Base-by-base conservation (phyloP, 2,888 invertebrate genomes). In the Spatulosminthurus flaviceps region DNA sequence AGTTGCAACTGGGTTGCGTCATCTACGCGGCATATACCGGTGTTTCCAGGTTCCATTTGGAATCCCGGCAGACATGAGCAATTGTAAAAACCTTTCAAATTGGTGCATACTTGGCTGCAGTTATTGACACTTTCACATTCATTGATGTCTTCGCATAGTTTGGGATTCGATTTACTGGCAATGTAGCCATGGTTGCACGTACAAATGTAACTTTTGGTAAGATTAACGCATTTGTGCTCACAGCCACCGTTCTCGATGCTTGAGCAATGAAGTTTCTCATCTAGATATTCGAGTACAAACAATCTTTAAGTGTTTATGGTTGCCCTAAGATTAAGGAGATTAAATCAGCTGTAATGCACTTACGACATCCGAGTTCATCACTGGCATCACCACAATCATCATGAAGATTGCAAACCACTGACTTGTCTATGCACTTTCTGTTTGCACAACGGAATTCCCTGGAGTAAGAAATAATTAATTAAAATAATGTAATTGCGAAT, bases 21-120 rank as follows among this genome's bases (percentile, higher is more conserved):
- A 11, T 90, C 88, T 0, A 92, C 92, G 83, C 92, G 93, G 87
- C 96, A 96, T 1, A 95, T 94, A 0, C 96, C 96, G 2, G 94
- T 94, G 81, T 92, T 88, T 66, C 90, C 91, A 86, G 95, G 94
- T 0, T 93, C 91, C 42, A 94, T 88, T 82, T 91, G 89, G 89
- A 95, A 97, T 0, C 95, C 95, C 0, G 92, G 91, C 9, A 92
- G 90, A 86, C 99, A 99, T 28, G 92, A 91, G 87, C 99, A 99
- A 78, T 92, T 91, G 86, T 92, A 95, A 0, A 93, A 92, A 34
- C 98, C 98, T 87, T 98, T 97, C 72, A 95, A 88, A 88, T 99
- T 99, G 77, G 91, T 91, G 87, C 99, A 99, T 51, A 94, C 89
- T 87, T 99, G 99, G 0, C 97, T 95, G 89, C 99, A 99, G 82